A percentile compares a stretch with the other conserved stretches of the same genome.
Conservation (phyloP, 2,888 invertebrate species). For the Chymomyza caudatula region DNA sequence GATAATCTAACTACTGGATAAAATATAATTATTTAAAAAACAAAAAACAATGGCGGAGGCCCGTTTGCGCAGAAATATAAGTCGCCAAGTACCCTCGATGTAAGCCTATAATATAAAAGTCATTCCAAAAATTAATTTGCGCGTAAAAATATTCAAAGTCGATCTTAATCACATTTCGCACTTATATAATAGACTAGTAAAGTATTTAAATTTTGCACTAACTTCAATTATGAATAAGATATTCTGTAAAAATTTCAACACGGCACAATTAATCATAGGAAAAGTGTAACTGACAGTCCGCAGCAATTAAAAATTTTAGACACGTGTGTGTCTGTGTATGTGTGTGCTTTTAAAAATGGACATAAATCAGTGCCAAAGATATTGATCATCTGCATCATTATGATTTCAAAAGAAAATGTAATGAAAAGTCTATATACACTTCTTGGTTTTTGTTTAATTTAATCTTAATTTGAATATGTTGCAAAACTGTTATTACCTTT, state of each 20-base stretch:
- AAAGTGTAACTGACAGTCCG: constrained; percentile 14
- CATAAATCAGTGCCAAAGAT: constrained; percentile 52
- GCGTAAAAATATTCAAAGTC: constrained; percentile 23
- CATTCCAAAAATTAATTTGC: constrained; percentile 7
- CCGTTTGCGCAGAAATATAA: constrained; percentile 67
- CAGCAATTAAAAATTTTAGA: constrained; percentile 3
- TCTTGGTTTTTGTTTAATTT: no score
- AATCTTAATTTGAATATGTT: no score
- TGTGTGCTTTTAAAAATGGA: constrained; percentile 13
- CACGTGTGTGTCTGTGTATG: constrained; percentile 7
- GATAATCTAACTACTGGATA: neutral
- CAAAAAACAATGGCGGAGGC: constrained; percentile 70
- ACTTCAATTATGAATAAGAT: constrained; percentile 50
- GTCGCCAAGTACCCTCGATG: constrained; percentile 64
- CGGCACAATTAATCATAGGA: constrained; percentile 30
- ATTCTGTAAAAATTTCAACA: neutral
- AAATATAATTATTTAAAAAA: neutral
- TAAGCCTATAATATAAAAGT: constrained; percentile 43
- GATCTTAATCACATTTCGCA: constrained; percentile 8
- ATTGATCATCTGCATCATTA: constrained; percentile 49
- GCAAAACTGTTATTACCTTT: no score
- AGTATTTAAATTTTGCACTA: constrained; percentile 55
- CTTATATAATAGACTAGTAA: constrained; percentile 24
- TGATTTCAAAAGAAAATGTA: no score
- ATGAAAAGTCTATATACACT: no score